A percentile compares a stretch with the other conserved stretches of the same genome.
These are phyloP conservation scores for Nasonovia ribisnigri DNA, from an alignment of 2,888 invertebrate genomes.

Conservation along the genomic window DNA sequence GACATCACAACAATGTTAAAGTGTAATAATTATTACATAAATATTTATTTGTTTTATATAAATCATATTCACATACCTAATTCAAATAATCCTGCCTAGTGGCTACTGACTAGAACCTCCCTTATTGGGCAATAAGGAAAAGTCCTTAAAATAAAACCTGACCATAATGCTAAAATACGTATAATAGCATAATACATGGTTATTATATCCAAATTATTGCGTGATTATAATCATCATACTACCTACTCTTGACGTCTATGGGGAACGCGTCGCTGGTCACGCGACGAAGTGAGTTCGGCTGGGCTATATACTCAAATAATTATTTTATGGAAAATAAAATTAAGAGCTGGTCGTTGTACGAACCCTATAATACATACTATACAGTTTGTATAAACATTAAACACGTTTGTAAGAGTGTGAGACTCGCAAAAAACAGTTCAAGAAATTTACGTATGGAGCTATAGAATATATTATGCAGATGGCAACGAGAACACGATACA, in stretches of 20 bases:
- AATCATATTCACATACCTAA: background rate
- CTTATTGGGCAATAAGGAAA: background rate
- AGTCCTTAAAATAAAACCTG: background rate
- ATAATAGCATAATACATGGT: background rate
- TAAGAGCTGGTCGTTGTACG: background rate
- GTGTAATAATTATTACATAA: background rate
- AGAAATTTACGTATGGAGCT: background rate
- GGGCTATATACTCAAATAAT: background rate
- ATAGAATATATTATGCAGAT: background rate
- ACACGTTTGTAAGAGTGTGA: background rate
- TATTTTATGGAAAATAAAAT: background rate
- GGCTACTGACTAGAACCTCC: background rate
- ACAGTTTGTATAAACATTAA: background rate
- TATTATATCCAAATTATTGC: slow-evolving; percentile 1
- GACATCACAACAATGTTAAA: background rate
- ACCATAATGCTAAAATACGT: background rate
- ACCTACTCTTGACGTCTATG: background rate
- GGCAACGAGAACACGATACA: background rate
- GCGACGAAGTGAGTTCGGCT: background rate
- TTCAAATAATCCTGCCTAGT: background rate
- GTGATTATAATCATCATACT: background rate
- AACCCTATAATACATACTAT: background rate
- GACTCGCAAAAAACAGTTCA: background rate
- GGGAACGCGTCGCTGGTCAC: background rate
- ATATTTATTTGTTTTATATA: background rate